A percentile compares a stretch with the other conserved stretches of the same genome.
phyloP scores from a whole-genome alignment of 2,797 vertebrate species.

The Danio albolineatus region DNA sequence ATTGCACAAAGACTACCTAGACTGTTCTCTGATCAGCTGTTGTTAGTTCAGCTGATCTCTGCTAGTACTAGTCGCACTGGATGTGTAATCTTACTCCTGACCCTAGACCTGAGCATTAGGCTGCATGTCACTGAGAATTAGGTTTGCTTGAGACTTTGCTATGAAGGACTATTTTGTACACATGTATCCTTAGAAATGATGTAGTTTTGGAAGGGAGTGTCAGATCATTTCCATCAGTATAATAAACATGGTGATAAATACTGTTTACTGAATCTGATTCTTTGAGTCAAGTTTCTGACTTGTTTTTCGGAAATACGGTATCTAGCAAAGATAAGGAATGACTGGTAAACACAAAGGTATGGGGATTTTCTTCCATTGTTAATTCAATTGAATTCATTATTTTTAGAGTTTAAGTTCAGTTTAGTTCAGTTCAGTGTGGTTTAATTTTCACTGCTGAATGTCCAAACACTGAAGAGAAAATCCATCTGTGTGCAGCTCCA shows the following conservation, averaged over 20 bases:
- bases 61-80: constrained; percentile 24
- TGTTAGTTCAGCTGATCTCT: constrained; percentile 25
- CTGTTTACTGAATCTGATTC: not conserved
- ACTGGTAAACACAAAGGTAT: not conserved
- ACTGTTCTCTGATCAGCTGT: constrained; percentile 17
- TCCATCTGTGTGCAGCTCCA: too few species aligned
- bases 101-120: constrained; percentile 43
- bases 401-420: too few species aligned
- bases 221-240: constrained; percentile 17
- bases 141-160: constrained; percentile 43
- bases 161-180: constrained; percentile 50
- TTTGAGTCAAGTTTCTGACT: not conserved
- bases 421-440: too few species aligned
- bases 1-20: constrained; percentile 25
- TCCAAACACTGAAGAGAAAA: too few species aligned
- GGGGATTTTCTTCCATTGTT: not conserved
- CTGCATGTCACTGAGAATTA: constrained; percentile 47
- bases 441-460: too few species aligned
- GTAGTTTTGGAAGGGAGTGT: constrained; percentile 39
- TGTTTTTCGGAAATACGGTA: not conserved
- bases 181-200: constrained; percentile 35
- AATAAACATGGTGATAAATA: constrained; percentile 41
- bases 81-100: constrained; percentile 28
- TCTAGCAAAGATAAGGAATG: not conserved
- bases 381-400: too few species aligned